Evolutionary conservation across 2,113 vertebrate species (phyloP).

Genomic region (Lasiurus borealis): DNA sequence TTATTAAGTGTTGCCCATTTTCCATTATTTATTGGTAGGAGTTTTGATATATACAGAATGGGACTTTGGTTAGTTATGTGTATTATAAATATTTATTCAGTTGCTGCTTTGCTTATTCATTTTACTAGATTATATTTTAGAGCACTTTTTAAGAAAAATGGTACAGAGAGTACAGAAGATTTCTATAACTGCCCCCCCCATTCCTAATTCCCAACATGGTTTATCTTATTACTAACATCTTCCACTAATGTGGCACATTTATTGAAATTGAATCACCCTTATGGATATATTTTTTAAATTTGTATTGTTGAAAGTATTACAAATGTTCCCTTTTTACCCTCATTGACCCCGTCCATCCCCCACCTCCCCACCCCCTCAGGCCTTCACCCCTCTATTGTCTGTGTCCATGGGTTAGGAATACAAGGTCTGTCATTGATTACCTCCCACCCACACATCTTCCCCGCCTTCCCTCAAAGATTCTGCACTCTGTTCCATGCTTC

Average conservation of each 20-base stretch:
- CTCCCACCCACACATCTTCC: too few species aligned
- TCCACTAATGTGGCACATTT: not conserved
- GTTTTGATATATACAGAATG: not conserved
- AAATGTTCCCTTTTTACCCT: too few species aligned
- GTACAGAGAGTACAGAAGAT: not conserved
- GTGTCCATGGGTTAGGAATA: too few species aligned
- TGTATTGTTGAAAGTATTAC: too few species aligned
- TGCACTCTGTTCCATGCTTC: too few species aligned
- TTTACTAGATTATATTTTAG: not conserved
- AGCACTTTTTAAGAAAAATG: not conserved
- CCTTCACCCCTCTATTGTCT: too few species aligned
- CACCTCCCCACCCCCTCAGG: too few species aligned
- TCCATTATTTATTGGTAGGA: not conserved
- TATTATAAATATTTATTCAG: not conserved
- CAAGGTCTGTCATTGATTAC: too few species aligned
- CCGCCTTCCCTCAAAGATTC: too few species aligned
- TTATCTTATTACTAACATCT: not conserved
- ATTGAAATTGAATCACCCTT: not conserved
- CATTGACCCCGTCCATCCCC: too few species aligned
- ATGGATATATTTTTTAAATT: not conserved
- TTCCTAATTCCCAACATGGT: not conserved
- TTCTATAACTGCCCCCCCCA: not conserved
- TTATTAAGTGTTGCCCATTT: not conserved
- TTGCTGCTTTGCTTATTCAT: conserved; percentile 11
- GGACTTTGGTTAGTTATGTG: not conserved